Base-by-base conservation (phyloP, 2,113 vertebrate species). In the Abramis brama region DNA sequence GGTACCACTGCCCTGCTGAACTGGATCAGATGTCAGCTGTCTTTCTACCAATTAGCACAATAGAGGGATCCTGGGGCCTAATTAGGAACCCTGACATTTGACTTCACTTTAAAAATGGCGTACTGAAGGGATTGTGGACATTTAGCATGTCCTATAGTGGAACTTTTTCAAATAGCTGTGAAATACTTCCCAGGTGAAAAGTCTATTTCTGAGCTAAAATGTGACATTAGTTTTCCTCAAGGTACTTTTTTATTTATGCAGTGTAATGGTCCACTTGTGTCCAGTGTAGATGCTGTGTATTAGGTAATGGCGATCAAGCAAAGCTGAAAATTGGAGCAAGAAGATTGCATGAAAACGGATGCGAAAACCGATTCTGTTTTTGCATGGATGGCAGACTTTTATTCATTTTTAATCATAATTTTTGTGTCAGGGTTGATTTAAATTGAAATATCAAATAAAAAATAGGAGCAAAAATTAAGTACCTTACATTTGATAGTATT, bases 11-110 rank as follows among this genome's bases (percentile, higher is more conserved):
- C 60, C 75, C 82, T 86, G 77, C 71, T 85, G 43, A 78, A 81
- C 47, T 60, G 71, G 82, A 88, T 57, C 82, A 82, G 77, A 84
- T 85, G 77, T 82, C 77, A 85, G 68, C 8, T 59, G 75, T 80
- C 47, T 78, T 76, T 60, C 59, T 78, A 59, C 81, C 71, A 88
- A 86, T 81, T 85, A 86, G 71, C 33, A 25, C 77, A 84, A 36
- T 82, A 64, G 43, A 78, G 78, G 33, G 75, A 87, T 84, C 21
- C 75, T 78, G 43, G 64, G 82, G 79, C 85, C 82, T 90, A 70
- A 88, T 86, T 88, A 90, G 79, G 66, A 66, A 45, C 55, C 70
- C 75, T 90, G 82, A 86, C 79, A 88, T 90, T 88, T 88, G 73
- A 59, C 78, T 79, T 78, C 15, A 57, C 64, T 68, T 88, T 88